A percentile compares a stretch with the other conserved stretches of the same genome.
Evolutionary conservation across 1,140 invertebrate species (phyloP).

Genomic region (Holotrichia oblita): DNA sequence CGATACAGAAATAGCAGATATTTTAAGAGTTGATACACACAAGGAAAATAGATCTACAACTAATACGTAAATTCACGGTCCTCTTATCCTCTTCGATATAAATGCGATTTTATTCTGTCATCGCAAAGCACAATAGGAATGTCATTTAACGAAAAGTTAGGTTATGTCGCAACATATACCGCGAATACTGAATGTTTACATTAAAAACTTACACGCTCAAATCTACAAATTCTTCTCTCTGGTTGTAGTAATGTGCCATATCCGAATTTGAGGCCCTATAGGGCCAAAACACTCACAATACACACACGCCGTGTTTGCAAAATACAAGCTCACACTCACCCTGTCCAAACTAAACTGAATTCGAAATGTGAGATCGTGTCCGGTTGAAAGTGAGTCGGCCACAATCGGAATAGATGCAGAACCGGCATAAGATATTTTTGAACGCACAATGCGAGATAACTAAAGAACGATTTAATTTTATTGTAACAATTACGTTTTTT

Average conservation of each 20-base stretch:
- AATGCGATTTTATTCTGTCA: neutral
- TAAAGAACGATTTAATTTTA: no score
- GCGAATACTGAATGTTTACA: neutral
- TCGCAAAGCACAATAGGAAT: neutral
- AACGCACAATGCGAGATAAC: no score
- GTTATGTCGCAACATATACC: neutral
- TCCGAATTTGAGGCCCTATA: constrained; percentile 18
- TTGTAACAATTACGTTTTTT: no score
- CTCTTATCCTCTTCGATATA: neutral
- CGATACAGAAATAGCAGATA: neutral
- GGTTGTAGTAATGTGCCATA: constrained; percentile 27
- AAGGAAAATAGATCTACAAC: neutral
- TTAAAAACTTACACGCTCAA: constrained; percentile 17
- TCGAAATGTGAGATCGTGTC: constrained; percentile 13
- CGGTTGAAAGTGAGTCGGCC: neutral
- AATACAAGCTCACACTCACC: constrained; percentile 24
- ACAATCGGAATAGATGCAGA: neutral
- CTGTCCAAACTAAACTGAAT: constrained; percentile 20
- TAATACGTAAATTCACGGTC: no score
- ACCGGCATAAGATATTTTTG: neutral
- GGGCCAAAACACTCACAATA: constrained; percentile 29
- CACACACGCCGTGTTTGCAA: constrained; percentile 32
- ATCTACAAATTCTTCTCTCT: constrained; percentile 10
- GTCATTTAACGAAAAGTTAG: constrained; percentile 1
- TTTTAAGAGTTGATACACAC: neutral